phyloP scores from a whole-genome alignment of 30 jellyfish, hydroid and myxozoan species.

The Catostylus mosaicus region DNA sequence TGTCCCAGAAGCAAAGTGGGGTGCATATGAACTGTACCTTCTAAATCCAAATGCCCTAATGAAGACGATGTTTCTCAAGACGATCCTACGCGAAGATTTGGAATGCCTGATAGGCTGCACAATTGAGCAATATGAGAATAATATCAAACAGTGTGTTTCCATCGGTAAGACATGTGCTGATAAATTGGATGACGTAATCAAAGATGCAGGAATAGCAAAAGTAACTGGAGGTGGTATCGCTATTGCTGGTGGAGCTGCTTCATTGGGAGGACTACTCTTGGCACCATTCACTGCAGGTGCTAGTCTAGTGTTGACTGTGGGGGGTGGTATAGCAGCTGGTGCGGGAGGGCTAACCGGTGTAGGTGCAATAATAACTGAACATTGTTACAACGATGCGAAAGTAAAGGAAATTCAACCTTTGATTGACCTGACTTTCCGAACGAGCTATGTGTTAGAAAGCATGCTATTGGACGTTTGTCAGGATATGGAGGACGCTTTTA shows the following conservation, averaged over 20 bases:
- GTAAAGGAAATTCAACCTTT: slow-evolving; percentile 4
- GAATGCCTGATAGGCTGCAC: slow-evolving; percentile 20
- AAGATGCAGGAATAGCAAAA: slow-evolving; percentile 25
- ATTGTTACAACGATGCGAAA: slow-evolving; percentile 7
- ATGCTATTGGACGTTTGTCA: slow-evolving; percentile 8
- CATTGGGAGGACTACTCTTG: slow-evolving; percentile 6
- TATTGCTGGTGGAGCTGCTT: slow-evolving; percentile 27
- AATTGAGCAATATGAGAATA: slow-evolving; percentile 1
- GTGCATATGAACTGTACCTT: slow-evolving; percentile 12
- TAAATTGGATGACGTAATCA: slow-evolving; percentile 1
- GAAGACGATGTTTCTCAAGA: slow-evolving; percentile 17
- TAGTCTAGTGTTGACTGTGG: slow-evolving; percentile 33
- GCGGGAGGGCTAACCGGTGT: slow-evolving; percentile 41
- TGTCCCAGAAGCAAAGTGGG: slow-evolving; percentile 23
- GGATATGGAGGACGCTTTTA: slow-evolving; percentile 9
- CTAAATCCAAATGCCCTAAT: slow-evolving; percentile 15
- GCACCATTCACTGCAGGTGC: slow-evolving; percentile 41
- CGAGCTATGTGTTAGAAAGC: slow-evolving; percentile 1
- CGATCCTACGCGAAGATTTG: slow-evolving; percentile 8
- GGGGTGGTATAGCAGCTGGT: slow-evolving; percentile 45
- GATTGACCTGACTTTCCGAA: slow-evolving; percentile 8
- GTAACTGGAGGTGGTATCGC: slow-evolving; percentile 31
- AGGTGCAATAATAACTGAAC: slow-evolving; percentile 36
- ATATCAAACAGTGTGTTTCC: slow-evolving; percentile 1
- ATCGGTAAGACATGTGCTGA: slow-evolving; percentile 16